These are phyloP conservation scores for Myotis findleyi DNA, from an alignment of 2,797 vertebrate genomes.

Conservation along the genomic window DNA sequence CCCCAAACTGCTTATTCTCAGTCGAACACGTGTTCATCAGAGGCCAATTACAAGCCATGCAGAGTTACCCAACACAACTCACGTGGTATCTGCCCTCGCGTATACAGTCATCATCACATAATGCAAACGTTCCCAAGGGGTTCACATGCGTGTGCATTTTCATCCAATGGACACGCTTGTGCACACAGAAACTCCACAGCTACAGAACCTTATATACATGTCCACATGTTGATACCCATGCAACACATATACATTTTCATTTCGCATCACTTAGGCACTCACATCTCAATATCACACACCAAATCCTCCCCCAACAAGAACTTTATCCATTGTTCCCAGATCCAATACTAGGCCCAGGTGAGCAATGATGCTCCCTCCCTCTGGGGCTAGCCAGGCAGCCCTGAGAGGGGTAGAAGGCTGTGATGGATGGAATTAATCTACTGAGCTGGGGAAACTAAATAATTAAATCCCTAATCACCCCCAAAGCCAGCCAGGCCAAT, in stretches of 20 bases:
- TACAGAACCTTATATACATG: neutral
- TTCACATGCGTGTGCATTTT: neutral
- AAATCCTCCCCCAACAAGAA: slow-evolving; percentile 69
- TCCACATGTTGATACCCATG: neutral
- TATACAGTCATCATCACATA: neutral
- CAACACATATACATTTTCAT: neutral
- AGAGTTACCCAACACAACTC: slow-evolving; percentile 2
- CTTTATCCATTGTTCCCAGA: slow-evolving; percentile 72
- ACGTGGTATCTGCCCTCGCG: neutral
- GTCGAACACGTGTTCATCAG: neutral
- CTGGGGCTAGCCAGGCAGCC: slow-evolving; percentile 76
- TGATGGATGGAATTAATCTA: slow-evolving; percentile 90
- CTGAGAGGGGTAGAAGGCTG: slow-evolving; percentile 71
- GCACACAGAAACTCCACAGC: neutral
- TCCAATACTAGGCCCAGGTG: slow-evolving; percentile 75
- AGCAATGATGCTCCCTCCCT: slow-evolving; percentile 69
- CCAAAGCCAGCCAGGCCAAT: slow-evolving; percentile 81
- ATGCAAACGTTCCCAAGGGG: neutral
- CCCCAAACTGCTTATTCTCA: slow-evolving; percentile 27
- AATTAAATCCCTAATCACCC: slow-evolving; percentile 89
- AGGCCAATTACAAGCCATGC: neutral
- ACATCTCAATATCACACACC: slow-evolving; percentile 44
- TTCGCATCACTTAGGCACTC: slow-evolving; percentile 40
- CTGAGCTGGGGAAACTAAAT: slow-evolving; percentile 89
- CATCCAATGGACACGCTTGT: neutral